phyloP scores from a whole-genome alignment of 2,113 vertebrate genomes.

The Eulacestoma nigropectus region DNA sequence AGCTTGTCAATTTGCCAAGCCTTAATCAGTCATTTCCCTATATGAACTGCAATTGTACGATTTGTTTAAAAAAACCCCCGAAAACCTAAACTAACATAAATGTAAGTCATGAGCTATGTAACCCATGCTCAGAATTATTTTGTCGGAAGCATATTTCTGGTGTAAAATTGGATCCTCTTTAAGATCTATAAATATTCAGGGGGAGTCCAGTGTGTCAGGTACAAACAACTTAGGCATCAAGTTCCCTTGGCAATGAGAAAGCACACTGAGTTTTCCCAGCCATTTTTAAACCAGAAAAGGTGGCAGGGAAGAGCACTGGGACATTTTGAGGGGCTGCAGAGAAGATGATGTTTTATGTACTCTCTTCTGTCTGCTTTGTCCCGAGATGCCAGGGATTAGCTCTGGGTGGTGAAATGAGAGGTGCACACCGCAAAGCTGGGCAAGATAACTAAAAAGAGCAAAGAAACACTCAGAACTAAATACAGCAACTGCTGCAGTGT shows the following conservation, averaged over 20 bases:
- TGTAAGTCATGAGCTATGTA: background rate
- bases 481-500: background rate
- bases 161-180: background rate
- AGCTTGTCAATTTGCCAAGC: background rate
- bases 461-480: background rate
- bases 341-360: background rate
- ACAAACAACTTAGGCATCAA: background rate
- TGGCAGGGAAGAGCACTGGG: background rate
- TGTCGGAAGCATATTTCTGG: background rate
- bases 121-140: background rate
- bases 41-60: background rate
- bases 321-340: background rate
- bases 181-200: background rate
- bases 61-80: background rate
- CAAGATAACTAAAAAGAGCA: background rate
- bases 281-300: background rate
- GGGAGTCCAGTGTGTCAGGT: background rate
- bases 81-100: background rate
- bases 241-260: background rate
- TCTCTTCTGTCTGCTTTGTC: background rate
- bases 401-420: background rate
- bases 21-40: background rate
- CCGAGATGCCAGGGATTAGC: background rate
- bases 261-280: background rate
- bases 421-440: background rate